phyloP scores from a whole-genome alignment of 1,140 invertebrate species.

The Protaetia brevitarsis region DNA sequence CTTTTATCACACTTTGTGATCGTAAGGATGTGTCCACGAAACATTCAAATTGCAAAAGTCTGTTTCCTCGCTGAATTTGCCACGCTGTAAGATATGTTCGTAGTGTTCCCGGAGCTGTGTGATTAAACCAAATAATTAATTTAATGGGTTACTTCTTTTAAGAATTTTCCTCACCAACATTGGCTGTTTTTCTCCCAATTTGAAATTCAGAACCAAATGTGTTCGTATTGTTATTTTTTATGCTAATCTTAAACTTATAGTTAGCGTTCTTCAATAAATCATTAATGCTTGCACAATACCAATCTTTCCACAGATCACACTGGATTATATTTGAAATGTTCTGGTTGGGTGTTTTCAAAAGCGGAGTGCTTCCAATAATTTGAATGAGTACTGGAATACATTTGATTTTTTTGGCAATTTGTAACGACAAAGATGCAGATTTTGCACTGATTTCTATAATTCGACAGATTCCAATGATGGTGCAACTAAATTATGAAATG shows the following conservation, averaged over 20 bases:
- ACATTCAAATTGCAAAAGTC: constrained; percentile 2
- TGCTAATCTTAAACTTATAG: constrained; percentile 4
- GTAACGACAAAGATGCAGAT: constrained; percentile 1
- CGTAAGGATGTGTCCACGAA: constrained; percentile 7
- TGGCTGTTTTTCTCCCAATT: not conserved
- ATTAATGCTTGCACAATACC: constrained; percentile 1
- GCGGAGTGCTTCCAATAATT: not conserved
- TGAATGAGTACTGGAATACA: not conserved
- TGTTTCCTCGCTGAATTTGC: not conserved
- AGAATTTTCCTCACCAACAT: not conserved
- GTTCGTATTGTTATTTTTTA: constrained; percentile 9
- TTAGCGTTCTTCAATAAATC: not conserved
- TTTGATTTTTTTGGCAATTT: not conserved
- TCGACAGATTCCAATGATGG: not conserved
- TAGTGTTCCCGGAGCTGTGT: not conserved
- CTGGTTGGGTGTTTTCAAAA: not conserved
- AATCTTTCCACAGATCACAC: not conserved
- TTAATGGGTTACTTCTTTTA: no score
- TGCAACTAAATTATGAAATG: not conserved
- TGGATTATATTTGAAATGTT: not conserved
- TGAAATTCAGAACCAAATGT: not conserved
- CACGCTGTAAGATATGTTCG: not conserved
- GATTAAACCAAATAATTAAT: not conserved
- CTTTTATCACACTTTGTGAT: not conserved
- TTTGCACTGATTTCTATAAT: constrained; percentile 6